Evolutionary conservation across 2,888 invertebrate genomes (phyloP), one percentile per base, ranked within the genome.

Genomic region (Cephus pygmeus): DNA sequence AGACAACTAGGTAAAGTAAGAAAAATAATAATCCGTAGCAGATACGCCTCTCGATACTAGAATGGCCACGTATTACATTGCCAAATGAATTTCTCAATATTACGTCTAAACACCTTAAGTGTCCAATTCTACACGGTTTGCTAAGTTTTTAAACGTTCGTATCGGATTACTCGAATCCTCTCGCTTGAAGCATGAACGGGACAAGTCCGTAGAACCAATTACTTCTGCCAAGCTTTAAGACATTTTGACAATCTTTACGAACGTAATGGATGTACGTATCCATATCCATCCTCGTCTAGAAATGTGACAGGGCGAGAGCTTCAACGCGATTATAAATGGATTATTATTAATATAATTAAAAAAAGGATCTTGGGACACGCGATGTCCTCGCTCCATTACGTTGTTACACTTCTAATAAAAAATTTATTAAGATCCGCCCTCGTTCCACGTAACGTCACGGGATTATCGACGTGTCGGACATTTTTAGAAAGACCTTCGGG

Each of bases 191-290:
- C 71, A 71, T 11, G 30, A 71, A 34, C 33, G 34, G 31, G 34
- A 33, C 6, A 33, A 71, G 30, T 71, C 23, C 71, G 15, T 31
- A 9, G 56, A 56, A 56, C 56, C 56, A 56, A 56, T 56, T 56
- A 56, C 56, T 74, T 33, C 36, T n/a, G 74, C 35, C n/a, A 74
- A 74, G 74, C 74, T 74, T 74, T 74, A 74, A 74, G 74, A 74
- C 35, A 36, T 74, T 74, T 74, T 74, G 74, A 74, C 74, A 74
- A 74, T 74, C 74, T 74, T 74, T 35, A 74, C 34, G 34, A 71
- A 71, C 71, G 71, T 71, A 71, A 31, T 71, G 33, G 34, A 31
- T 34, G 12, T 15, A 34, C 4, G 9, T 56, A 56, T 40, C 40
- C 40, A 6, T 15, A 15, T 40, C 15, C 15, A 40, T 40, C 15